Conservation (phyloP, 2,888 invertebrate species). For the Drosophila vallismaia region DNA sequence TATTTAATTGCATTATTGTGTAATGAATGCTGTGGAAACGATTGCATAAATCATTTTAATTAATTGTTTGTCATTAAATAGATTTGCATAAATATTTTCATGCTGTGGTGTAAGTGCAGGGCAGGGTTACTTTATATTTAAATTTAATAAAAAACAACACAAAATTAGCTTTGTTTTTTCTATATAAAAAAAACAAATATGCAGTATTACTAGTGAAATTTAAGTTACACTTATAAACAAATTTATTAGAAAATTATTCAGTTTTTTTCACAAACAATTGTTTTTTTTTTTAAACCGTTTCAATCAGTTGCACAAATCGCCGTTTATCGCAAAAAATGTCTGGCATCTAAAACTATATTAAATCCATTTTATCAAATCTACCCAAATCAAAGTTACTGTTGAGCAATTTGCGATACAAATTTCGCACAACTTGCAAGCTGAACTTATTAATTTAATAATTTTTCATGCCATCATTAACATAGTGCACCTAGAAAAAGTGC, state of each 20-base stretch:
- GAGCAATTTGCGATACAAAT: background rate
- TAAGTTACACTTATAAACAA: background rate
- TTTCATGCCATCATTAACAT: slow-evolving; percentile 64
- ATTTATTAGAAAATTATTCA: no score
- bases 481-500: slow-evolving; percentile 37
- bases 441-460: slow-evolving; percentile 64
- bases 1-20: slow-evolving; percentile 59
- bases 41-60: slow-evolving; percentile 74
- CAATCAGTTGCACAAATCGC: no score
- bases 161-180: slow-evolving; percentile 69
- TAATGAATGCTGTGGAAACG: slow-evolving; percentile 63
- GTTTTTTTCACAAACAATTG: no score
- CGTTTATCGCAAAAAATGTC: no score
- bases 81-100: slow-evolving; percentile 74
- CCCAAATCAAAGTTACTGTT: background rate
- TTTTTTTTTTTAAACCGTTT: no score
- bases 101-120: slow-evolving; percentile 40
- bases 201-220: background rate
- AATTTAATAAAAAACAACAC: slow-evolving; percentile 66
- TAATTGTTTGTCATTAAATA: slow-evolving; percentile 78
- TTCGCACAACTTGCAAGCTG: slow-evolving; percentile 6
- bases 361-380: no score
- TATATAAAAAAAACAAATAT: background rate
- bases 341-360: no score
- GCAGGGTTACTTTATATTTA: slow-evolving; percentile 51